These are phyloP conservation scores for Gortyna flavago DNA, from an alignment of 2,888 invertebrate genomes.

Conservation along the genomic window DNA sequence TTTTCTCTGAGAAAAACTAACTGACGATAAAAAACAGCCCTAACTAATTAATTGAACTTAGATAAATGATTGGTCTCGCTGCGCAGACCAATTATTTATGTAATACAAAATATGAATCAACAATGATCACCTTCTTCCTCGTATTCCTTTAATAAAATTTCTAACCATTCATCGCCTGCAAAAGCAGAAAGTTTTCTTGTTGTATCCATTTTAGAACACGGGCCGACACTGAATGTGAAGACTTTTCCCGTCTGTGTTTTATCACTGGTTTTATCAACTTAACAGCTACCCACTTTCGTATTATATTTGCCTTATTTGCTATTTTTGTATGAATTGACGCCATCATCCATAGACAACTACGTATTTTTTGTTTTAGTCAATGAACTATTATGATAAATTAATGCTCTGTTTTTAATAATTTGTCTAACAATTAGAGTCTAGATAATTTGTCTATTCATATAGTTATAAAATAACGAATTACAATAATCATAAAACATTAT, in stretches of 20 bases:
- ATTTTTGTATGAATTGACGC: slow-evolving; percentile 24
- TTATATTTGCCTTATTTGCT: slow-evolving; percentile 20
- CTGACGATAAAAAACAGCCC: not conserved
- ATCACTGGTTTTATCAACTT: slow-evolving; percentile 30
- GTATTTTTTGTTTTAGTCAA: not conserved
- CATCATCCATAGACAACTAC: slow-evolving; percentile 48
- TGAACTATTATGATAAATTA: not conserved
- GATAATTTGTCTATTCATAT: not conserved
- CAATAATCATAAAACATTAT: not conserved
- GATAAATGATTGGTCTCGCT: no score
- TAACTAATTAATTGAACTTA: no score
- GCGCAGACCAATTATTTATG: no score
- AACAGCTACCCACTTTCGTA: slow-evolving; percentile 43
- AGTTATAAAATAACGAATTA: not conserved
- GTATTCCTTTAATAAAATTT: slow-evolving; percentile 65
- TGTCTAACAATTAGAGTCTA: not conserved
- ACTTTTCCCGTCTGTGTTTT: slow-evolving; percentile 25
- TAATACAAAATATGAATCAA: not conserved
- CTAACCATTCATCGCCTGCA: slow-evolving; percentile 64
- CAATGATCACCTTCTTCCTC: slow-evolving; percentile 69
- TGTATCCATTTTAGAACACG: slow-evolving; percentile 48
- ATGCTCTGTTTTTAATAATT: slow-evolving; percentile 1
- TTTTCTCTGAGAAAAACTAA: not conserved
- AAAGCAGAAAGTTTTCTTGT: slow-evolving; percentile 17
- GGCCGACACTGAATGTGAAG: slow-evolving; percentile 12